Evolutionary conservation across 2,113 vertebrate species (phyloP).

Genomic region (Actinemys pallida): DNA sequence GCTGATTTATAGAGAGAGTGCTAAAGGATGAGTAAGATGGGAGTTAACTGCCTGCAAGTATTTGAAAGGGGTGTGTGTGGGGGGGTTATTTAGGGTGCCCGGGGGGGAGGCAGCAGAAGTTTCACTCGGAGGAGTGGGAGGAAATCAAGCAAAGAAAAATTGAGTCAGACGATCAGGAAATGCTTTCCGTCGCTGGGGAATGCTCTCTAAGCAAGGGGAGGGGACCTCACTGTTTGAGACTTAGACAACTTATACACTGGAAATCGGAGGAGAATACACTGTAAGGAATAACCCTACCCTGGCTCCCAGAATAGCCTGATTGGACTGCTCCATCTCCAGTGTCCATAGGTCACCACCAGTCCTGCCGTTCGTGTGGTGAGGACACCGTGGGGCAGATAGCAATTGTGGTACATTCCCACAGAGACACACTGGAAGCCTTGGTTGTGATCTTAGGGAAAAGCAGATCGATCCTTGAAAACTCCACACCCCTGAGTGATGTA

Average conservation of each 20-base stretch:
- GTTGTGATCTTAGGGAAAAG: neutral
- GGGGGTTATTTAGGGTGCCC: slow-evolving; percentile 7
- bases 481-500: too few relatives aligned
- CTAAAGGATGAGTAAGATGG: neutral
- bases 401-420: neutral
- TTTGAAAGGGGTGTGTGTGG: neutral
- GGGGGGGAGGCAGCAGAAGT: neutral
- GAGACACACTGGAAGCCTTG: neutral
- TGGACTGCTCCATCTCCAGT: fast-evolving
- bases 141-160: slow-evolving; percentile 42
- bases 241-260: neutral
- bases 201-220: fast-evolving
- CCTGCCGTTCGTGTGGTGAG: fast-evolving
- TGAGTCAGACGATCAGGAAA: slow-evolving; percentile 25
- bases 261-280: neutral
- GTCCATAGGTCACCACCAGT: fast-evolving
- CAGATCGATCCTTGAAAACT: too few relatives aligned
- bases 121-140: slow-evolving; percentile 25
- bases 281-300: neutral
- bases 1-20: neutral
- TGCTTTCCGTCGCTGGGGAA: slow-evolving; percentile 38
- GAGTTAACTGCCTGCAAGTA: neutral
- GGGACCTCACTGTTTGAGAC: neutral
- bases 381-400: neutral
- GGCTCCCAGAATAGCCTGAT: neutral